These are phyloP conservation scores for Cydia strobilella DNA, from an alignment of 1,140 invertebrate species.

Conservation along the genomic window DNA sequence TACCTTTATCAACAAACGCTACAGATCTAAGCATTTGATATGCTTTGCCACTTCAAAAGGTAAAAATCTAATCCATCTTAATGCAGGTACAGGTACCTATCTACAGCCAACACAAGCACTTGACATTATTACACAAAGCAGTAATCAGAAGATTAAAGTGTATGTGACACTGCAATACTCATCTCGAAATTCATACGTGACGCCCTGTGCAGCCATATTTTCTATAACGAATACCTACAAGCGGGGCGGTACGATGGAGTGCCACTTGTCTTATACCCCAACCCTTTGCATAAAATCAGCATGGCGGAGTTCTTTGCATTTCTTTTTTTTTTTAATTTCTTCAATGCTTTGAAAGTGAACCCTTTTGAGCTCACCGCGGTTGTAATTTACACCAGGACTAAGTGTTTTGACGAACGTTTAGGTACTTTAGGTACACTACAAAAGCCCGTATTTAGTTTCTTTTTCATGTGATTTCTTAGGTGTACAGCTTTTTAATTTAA, in stretches of 20 bases:
- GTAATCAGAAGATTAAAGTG: constrained; percentile 69
- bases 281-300: constrained; percentile 73
- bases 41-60: constrained; percentile 6
- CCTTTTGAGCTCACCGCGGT: constrained; percentile 62
- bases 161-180: constrained; percentile 44
- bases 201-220: constrained; percentile 55
- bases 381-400: constrained; percentile 72
- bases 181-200: constrained; percentile 53
- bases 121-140: constrained; percentile 36
- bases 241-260: constrained; percentile 71
- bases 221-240: constrained; percentile 54
- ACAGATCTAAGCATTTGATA: not conserved
- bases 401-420: constrained; percentile 65
- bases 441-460: not conserved
- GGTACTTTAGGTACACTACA: not conserved
- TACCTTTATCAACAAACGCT: not conserved
- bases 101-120: not conserved
- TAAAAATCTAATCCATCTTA: not conserved
- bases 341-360: constrained; percentile 69
- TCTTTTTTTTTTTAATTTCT: constrained; percentile 65
- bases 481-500: not conserved
- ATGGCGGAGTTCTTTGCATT: constrained; percentile 70
- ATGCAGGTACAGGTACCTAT: not conserved
- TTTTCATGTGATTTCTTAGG: not conserved
- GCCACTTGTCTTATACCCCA: constrained; percentile 65